Conservation (phyloP, 2,888 invertebrate genomes). For the Pyrochroa serraticornis region DNA sequence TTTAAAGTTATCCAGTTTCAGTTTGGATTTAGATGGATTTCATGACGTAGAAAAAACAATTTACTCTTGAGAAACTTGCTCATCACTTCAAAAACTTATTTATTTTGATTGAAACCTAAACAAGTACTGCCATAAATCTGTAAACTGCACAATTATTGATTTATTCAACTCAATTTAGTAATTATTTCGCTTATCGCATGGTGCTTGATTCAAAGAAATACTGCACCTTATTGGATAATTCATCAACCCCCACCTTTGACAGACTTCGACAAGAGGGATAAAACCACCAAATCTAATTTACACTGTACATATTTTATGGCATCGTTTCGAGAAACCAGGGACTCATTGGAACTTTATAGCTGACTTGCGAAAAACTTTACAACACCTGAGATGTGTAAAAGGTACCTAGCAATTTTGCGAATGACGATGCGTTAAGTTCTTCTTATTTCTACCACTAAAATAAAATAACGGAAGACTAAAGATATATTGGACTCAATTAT, state of each 20-base stretch:
- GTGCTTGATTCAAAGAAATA: background rate
- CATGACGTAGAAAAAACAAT: slow-evolving; percentile 17
- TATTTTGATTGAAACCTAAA: background rate
- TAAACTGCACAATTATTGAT: background rate
- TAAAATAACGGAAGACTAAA: no score
- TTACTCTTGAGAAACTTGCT: background rate
- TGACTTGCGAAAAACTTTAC: slow-evolving; percentile 9
- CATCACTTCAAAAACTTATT: background rate
- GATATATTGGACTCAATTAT: no score
- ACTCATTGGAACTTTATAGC: slow-evolving; percentile 13
- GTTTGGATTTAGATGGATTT: slow-evolving; percentile 23
- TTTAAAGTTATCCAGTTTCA: slow-evolving; percentile 25
- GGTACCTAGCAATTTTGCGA: no score
- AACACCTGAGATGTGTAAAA: slow-evolving; percentile 5
- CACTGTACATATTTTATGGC: slow-evolving; percentile 13
- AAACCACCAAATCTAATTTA: slow-evolving; percentile 3
- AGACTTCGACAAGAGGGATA: background rate
- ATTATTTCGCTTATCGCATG: background rate
- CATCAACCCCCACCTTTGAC: background rate
- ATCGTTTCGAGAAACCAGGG: slow-evolving; percentile 8
- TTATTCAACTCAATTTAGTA: background rate
- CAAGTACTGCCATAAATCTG: background rate
- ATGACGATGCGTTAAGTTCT: no score
- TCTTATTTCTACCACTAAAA: no score
- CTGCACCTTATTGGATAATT: background rate